These are phyloP conservation scores for Drosophila gaucha DNA, from an alignment of 2,888 invertebrate species.

Conservation along the genomic window DNA sequence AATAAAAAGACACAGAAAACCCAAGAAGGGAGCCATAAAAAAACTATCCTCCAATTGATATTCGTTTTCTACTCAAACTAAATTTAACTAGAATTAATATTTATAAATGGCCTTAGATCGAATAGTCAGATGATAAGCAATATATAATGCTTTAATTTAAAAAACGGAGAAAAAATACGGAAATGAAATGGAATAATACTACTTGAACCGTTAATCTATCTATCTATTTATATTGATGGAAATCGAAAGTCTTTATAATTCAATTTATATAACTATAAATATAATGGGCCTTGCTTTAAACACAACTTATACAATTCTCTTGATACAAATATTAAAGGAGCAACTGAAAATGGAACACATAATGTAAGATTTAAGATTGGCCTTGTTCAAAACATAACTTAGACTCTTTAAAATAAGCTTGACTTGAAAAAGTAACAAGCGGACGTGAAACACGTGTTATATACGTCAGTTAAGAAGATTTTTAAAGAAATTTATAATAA, in stretches of 20 bases:
- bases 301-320: too few relatives aligned
- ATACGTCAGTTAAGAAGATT: background rate
- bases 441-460: too few relatives aligned
- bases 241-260: background rate
- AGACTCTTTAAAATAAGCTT: background rate
- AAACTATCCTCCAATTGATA: background rate
- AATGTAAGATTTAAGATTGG: background rate
- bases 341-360: background rate
- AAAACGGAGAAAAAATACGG: background rate
- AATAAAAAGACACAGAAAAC: slow-evolving; percentile 48
- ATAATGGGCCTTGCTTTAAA: too few relatives aligned
- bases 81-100: background rate
- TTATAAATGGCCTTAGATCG: background rate
- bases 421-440: background rate
- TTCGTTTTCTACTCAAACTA: background rate
- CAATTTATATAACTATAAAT: background rate
- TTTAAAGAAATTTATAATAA: too few relatives aligned
- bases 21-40: background rate
- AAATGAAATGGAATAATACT: background rate
- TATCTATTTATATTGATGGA: background rate
- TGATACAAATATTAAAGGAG: background rate
- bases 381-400: too few relatives aligned
- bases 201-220: background rate
- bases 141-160: too few relatives aligned
- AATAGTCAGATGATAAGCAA: background rate